Evolutionary conservation across 2,888 invertebrate species (phyloP).

Genomic region (Athalia circularis): DNA sequence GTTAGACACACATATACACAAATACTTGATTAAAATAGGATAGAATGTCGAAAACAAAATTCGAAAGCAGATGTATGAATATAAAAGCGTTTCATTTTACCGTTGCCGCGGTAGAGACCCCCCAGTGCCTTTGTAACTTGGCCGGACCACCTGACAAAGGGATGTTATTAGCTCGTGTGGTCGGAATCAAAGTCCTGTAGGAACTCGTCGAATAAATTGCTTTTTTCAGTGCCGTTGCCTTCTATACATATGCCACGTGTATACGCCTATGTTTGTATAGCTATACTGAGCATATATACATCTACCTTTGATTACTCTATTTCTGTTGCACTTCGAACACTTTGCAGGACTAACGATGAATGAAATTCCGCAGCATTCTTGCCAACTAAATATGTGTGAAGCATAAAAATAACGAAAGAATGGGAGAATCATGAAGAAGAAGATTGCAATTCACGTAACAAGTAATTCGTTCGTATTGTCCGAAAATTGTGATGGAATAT

Average conservation of each 20-base stretch:
- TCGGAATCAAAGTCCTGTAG: slow-evolving; percentile 33
- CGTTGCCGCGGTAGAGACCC: not conserved
- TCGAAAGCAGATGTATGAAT: slow-evolving; percentile 2
- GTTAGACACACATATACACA: not conserved
- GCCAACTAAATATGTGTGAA: too few species aligned
- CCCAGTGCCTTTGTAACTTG: slow-evolving; percentile 7
- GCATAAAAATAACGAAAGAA: too few species aligned
- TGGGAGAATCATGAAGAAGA: too few species aligned
- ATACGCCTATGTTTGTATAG: not conserved
- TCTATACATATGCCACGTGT: not conserved
- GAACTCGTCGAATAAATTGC: slow-evolving; percentile 24
- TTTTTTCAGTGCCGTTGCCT: slow-evolving; percentile 8
- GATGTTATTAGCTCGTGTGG: slow-evolving; percentile 33
- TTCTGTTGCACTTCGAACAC: too few species aligned
- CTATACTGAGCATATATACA: not conserved
- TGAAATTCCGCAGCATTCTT: too few species aligned
- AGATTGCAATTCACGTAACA: too few species aligned
- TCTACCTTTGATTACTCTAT: too few species aligned
- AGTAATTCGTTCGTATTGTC: too few species aligned
- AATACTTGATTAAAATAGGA: not conserved
- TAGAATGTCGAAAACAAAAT: not conserved
- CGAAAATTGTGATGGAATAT: too few species aligned
- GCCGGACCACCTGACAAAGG: slow-evolving; percentile 30
- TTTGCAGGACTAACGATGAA: too few species aligned
- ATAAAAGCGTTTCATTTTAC: slow-evolving; percentile 21